These are phyloP conservation scores for Physeter macrocephalus DNA, from an alignment of 2,113 vertebrate species.

Conservation along the genomic window DNA sequence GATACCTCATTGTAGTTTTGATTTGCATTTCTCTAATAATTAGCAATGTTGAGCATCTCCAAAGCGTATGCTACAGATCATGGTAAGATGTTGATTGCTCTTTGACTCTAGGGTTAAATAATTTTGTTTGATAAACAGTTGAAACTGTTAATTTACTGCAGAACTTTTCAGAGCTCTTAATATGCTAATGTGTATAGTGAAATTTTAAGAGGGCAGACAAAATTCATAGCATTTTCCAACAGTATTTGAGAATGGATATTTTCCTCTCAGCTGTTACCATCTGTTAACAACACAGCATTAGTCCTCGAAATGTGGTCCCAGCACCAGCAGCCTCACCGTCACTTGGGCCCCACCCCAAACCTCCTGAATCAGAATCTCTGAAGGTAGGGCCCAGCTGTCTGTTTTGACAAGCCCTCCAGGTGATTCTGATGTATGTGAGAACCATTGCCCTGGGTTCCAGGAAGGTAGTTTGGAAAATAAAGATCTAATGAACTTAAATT, in stretches of 20 bases:
- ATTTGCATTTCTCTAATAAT: background rate
- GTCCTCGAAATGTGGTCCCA: background rate
- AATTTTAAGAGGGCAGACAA: background rate
- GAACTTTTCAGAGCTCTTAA: background rate
- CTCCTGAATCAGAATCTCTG: background rate
- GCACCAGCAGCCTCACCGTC: background rate
- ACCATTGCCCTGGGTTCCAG: background rate
- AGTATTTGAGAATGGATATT: background rate
- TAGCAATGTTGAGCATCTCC: background rate
- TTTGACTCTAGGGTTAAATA: constrained; percentile 3
- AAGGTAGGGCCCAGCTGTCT: background rate
- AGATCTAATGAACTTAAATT: background rate
- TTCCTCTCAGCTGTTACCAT: background rate
- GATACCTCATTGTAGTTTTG: background rate
- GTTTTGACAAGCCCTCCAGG: background rate
- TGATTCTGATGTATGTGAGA: background rate
- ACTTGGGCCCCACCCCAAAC: background rate
- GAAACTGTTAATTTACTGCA: background rate
- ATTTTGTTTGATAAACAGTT: background rate
- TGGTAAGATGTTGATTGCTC: background rate
- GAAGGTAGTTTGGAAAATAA: constrained; percentile 6
- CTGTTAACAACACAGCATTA: background rate
- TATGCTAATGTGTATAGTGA: background rate
- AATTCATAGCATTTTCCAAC: background rate
- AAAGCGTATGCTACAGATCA: background rate